Evolutionary conservation across 1,140 invertebrate species (phyloP).

Genomic region (Centruroides vittatus): DNA sequence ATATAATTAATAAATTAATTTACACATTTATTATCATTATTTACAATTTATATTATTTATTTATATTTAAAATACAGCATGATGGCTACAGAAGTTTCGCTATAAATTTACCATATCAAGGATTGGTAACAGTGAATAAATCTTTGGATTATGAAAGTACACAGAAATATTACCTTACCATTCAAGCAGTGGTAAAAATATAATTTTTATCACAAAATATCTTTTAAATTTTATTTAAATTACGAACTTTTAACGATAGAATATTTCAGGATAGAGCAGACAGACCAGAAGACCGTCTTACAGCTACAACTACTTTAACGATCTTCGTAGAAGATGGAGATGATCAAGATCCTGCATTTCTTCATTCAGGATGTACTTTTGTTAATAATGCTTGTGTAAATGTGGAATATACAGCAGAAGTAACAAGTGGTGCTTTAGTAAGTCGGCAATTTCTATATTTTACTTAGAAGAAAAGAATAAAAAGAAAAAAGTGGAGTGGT

Average conservation of each 20-base stretch:
- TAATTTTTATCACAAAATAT: not conserved
- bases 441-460: not conserved
- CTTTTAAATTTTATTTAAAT: not conserved
- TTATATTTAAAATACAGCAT: not conserved
- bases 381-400: conserved; percentile 17
- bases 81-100: conserved; percentile 69
- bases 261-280: conserved; percentile 14
- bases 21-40: not conserved
- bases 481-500: too few species aligned
- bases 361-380: conserved; percentile 50
- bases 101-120: conserved; percentile 34
- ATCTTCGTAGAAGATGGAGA: conserved; percentile 64
- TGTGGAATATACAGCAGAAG: conserved; percentile 15
- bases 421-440: conserved; percentile 16
- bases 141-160: conserved; percentile 18
- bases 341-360: conserved; percentile 39
- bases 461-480: too few species aligned
- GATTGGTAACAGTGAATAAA: conserved; percentile 17
- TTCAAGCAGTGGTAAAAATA: conserved; percentile 14
- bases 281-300: conserved; percentile 12
- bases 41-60: not conserved
- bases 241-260: too few species aligned
- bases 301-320: conserved; percentile 49
- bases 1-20: not conserved
- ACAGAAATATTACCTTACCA: conserved; percentile 12